Conservation (phyloP, 2,888 invertebrate genomes). For the Ophioninae sp. region DNA sequence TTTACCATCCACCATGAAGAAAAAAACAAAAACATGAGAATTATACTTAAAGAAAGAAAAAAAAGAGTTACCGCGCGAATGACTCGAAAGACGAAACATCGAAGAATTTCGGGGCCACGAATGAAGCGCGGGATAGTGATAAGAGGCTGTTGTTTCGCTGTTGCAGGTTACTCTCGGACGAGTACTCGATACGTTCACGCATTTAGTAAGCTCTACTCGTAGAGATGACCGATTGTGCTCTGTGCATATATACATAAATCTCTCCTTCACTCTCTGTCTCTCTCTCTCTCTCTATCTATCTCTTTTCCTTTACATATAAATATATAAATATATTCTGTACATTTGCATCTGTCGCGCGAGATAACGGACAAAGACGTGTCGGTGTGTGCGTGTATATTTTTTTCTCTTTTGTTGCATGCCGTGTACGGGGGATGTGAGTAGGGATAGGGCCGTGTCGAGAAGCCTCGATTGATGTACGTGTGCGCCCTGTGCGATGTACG, state of each 20-base stretch:
- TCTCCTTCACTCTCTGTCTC: too few species aligned
- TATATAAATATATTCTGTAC: constrained; percentile 41
- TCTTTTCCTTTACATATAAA: too few species aligned
- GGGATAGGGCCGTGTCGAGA: background rate
- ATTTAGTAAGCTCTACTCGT: constrained; percentile 79
- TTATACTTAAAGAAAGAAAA: background rate
- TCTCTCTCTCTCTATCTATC: constrained; percentile 42
- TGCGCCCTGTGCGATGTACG: too few species aligned
- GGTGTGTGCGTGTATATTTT: constrained; percentile 35
- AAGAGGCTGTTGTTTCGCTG: constrained; percentile 79
- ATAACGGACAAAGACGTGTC: constrained; percentile 3
- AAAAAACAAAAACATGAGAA: background rate
- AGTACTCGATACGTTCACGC: constrained; percentile 81
- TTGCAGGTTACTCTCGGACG: constrained; percentile 81
- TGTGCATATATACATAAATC: constrained; percentile 62
- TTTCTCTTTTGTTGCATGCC: constrained; percentile 51
- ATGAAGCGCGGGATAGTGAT: constrained; percentile 72
- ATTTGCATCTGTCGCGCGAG: constrained; percentile 43
- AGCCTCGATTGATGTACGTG: constrained; percentile 35
- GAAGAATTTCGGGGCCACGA: constrained; percentile 65
- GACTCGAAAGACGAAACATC: constrained; percentile 53
- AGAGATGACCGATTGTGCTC: constrained; percentile 76
- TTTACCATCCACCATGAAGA: background rate
- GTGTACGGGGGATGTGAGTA: constrained; percentile 17
- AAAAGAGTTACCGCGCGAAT: constrained; percentile 20